These are phyloP conservation scores for Cataglyphis albicans DNA, from an alignment of 2,888 invertebrate species.

Conservation along the genomic window DNA sequence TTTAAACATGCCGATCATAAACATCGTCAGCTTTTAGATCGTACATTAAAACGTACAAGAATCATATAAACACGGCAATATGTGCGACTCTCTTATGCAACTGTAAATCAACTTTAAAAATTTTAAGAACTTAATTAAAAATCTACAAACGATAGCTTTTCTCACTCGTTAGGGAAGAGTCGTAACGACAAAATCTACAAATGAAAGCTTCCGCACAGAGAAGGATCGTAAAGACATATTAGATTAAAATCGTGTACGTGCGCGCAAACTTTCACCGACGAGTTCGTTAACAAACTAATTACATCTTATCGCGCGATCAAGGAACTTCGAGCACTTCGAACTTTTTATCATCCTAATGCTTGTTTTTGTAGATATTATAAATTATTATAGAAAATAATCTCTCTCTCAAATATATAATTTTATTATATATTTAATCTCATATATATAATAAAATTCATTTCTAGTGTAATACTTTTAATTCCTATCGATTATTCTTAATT, in stretches of 20 bases:
- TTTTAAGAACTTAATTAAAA: slow-evolving; percentile 40
- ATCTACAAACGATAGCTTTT: background rate
- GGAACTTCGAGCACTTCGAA: background rate
- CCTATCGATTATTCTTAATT: slow-evolving; percentile 13
- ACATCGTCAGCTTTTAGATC: background rate
- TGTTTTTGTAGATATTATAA: background rate
- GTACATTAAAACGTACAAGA: background rate
- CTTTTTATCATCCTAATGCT: background rate
- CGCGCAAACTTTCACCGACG: background rate
- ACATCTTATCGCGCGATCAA: background rate
- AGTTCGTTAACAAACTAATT: slow-evolving; percentile 4
- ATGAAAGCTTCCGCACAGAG: background rate
- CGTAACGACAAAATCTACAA: background rate
- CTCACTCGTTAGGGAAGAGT: background rate
- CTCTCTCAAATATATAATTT: too few relatives aligned
- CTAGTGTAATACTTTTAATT: background rate
- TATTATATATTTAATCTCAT: too few relatives aligned
- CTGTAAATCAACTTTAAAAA: background rate
- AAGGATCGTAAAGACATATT: background rate
- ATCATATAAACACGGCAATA: background rate
- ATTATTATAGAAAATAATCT: background rate
- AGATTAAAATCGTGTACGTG: background rate
- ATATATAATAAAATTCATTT: background rate
- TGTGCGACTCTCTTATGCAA: background rate
- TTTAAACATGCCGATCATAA: background rate